A percentile compares a stretch with the other conserved stretches of the same genome.
Conservation (phyloP, 2,888 invertebrate species). For the Cabera pusaria region DNA sequence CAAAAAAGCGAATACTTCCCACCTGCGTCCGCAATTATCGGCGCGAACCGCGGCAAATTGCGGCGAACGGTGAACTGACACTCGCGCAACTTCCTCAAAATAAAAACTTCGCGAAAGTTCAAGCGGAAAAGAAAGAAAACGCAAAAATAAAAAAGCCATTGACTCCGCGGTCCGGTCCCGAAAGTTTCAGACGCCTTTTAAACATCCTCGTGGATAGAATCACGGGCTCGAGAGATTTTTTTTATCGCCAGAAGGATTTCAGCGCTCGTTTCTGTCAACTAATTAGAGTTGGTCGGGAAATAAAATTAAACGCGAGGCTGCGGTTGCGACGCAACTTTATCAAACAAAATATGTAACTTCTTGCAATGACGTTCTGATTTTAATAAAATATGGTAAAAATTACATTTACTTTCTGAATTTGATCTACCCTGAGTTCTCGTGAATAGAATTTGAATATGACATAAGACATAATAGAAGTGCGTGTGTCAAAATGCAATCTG, state of each 20-base stretch:
- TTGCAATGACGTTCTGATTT: too few relatives aligned
- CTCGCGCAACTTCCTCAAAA: constrained; percentile 78
- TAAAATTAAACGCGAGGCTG: constrained; percentile 46
- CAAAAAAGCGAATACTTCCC: constrained; percentile 57
- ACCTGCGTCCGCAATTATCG: constrained; percentile 81
- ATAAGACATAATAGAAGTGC: too few relatives aligned
- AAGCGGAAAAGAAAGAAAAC: constrained; percentile 79
- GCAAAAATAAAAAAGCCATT: constrained; percentile 81
- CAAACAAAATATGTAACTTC: constrained; percentile 4
- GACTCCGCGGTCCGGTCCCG: constrained; percentile 72
- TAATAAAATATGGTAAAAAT: too few relatives aligned
- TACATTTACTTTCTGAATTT: too few relatives aligned
- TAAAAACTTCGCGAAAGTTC: constrained; percentile 77
- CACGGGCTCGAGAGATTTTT: constrained; percentile 57
- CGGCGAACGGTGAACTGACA: constrained; percentile 78
- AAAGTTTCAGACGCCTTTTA: constrained; percentile 74
- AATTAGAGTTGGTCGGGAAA: constrained; percentile 56
- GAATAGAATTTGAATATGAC: too few relatives aligned
- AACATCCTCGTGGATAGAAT: constrained; percentile 67
- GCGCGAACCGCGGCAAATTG: constrained; percentile 77
- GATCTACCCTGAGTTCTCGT: too few relatives aligned
- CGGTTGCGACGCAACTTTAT: constrained; percentile 9
- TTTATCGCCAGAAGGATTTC: constrained; percentile 62
- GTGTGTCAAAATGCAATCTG: too few relatives aligned
- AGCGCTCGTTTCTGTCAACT: constrained; percentile 65